Evolutionary conservation across 2,888 invertebrate genomes (phyloP), one percentile per base, ranked within the genome.

Genomic region (Linnaemya vulpina): DNA sequence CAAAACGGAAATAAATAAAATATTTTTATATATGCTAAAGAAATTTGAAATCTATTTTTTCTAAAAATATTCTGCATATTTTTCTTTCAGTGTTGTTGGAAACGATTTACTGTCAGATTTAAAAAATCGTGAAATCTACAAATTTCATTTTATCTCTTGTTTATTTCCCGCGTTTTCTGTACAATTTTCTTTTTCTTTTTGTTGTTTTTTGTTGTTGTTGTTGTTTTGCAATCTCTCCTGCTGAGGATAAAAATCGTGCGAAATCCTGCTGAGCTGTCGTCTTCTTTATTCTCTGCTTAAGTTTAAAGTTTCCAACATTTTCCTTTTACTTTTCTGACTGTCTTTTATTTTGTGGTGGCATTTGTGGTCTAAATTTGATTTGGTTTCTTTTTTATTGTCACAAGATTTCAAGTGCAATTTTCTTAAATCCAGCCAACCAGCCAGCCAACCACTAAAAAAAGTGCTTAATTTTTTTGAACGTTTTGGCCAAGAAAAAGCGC

Each of bases 241-340:
- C 3, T 38, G 35, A 60, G 13, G 17, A 22, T 55, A 67, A 58
- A 68, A 40, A 51, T 74, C 84, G 84, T 82, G 84, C 74, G 43
- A 85, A 85, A 74, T 85, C 84, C 81, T 63, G 84, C 84, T 85
- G 84, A 70, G 84, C 62, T 76, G 76, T 80, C 46, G 9, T 84
- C 67, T 80, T 73, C 55, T 38, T 67, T 71, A 53, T 22, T 55
- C 65, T 51, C 22, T 15, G 5, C 40, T n/a, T 49, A 17, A 73
- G 20, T 51, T 49, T 40, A 40, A 3, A 22, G n/a, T 22, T 13
- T 30, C 13, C n/a, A 15, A 3, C 22, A 22, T 22, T 13, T 30
- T 20, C 58, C n/a, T 20, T 40, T 10, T 76, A 25, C 20, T 53
- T 62, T n/a, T 22, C 3, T 55, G 49, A 4, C 43, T 60, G 38